Evolutionary conservation across 2,113 vertebrate genomes (phyloP).

Genomic region (Oncorhynchus tshawytscha): DNA sequence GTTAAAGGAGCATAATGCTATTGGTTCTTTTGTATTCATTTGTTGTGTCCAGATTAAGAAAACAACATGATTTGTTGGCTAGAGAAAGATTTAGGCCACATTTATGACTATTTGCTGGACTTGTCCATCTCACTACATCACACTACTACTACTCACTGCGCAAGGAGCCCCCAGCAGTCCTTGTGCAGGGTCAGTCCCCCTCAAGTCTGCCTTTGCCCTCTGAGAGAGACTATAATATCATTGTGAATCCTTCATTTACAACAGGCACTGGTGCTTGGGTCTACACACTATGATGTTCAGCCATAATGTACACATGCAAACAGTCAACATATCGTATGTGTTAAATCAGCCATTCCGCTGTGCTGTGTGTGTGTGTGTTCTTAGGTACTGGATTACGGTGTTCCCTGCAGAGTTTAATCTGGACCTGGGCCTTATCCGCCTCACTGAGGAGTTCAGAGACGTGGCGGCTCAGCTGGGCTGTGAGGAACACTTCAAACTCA

Average conservation of each 20-base stretch:
- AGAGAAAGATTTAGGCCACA: too few relatives aligned
- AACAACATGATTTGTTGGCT: too few relatives aligned
- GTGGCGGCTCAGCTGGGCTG: constrained; percentile 83
- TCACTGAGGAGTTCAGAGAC: constrained; percentile 92
- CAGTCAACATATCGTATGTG: background rate
- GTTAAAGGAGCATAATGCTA: too few relatives aligned
- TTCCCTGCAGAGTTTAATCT: constrained; percentile 98
- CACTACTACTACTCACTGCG: background rate
- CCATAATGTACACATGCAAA: background rate
- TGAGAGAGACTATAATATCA: background rate
- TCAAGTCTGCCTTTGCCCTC: background rate
- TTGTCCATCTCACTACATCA: background rate
- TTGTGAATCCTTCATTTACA: constrained; percentile 5
- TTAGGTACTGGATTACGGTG: constrained; percentile 95
- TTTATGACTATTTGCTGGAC: too few relatives aligned
- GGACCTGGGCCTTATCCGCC: constrained; percentile 88
- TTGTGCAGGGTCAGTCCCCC: background rate
- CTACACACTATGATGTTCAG: background rate
- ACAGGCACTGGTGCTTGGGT: background rate
- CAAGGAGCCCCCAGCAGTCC: background rate
- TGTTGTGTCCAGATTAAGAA: too few relatives aligned
- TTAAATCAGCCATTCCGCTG: background rate
- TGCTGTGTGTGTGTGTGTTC: constrained; percentile 24
- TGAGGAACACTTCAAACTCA: constrained; percentile 88
- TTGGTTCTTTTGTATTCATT: too few relatives aligned